Percentiles rank a stretch among this genome's conserved stretches.
phyloP scores from a whole-genome alignment of 2,888 invertebrate species.

The Aphrophora alni region DNA sequence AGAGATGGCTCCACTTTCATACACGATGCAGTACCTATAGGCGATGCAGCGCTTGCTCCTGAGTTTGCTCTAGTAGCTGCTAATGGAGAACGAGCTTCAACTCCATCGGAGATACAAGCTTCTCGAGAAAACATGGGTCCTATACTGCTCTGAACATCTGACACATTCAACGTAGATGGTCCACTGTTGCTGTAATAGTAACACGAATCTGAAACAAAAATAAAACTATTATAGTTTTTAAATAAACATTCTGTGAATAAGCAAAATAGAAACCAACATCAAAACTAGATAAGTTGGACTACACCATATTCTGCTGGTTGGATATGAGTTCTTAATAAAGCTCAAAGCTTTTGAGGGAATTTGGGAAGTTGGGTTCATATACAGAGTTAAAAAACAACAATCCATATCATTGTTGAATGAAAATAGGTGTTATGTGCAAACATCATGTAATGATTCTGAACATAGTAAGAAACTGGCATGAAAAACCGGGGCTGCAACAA shows the following conservation, averaged over 20 bases:
- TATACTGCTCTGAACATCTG: slow-evolving; percentile 20
- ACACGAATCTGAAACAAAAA: slow-evolving; percentile 63
- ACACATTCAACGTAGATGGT: slow-evolving; percentile 41
- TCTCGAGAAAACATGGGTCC: slow-evolving; percentile 36
- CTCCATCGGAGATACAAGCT: slow-evolving; percentile 55
- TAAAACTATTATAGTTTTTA: no score
- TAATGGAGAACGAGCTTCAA: slow-evolving; percentile 71
- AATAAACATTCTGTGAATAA: not conserved
- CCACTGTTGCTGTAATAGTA: slow-evolving; percentile 63
- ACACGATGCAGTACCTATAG: slow-evolving; percentile 71
- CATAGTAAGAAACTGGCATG: no score
- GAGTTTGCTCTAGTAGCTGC: slow-evolving; percentile 75
- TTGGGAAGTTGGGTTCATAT: no score
- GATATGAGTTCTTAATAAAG: no score
- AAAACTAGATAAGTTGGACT: no score
- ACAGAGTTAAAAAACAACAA: no score
- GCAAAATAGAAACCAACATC: not conserved
- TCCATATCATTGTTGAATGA: no score
- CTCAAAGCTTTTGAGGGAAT: no score
- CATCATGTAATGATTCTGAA: no score
- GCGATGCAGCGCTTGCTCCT: slow-evolving; percentile 72
- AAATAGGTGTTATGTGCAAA: no score
- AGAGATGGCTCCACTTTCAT: slow-evolving; percentile 64
- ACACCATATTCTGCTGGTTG: no score
- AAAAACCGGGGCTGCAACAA: no score